A percentile compares a stretch with the other conserved stretches of the same genome.
Conservation (phyloP, 1,140 invertebrate species). For the Meloidogyne exigua region DNA sequence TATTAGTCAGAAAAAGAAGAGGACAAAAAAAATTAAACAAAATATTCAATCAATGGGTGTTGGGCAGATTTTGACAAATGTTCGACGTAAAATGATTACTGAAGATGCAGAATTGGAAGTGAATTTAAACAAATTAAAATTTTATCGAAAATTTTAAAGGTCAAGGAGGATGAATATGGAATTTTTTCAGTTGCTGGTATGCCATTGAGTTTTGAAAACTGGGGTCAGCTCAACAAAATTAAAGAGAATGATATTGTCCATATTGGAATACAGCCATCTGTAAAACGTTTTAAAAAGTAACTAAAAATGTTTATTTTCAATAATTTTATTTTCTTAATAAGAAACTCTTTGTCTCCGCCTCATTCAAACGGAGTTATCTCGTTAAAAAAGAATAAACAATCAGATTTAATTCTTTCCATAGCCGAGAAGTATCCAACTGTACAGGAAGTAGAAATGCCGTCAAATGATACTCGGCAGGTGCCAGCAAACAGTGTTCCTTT, state of each 20-base stretch:
- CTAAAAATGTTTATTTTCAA: too few relatives aligned
- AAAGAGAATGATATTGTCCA: constrained; percentile 25
- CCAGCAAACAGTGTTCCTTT: neutral
- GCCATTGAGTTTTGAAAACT: constrained; percentile 21
- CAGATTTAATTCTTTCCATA: neutral
- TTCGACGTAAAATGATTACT: constrained; percentile 10
- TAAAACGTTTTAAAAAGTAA: neutral
- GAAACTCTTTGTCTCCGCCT: neutral
- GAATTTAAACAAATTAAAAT: neutral
- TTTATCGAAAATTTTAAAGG: constrained; percentile 3
- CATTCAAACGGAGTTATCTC: neutral
- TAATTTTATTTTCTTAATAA: neutral
- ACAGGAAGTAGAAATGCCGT: constrained; percentile 11
- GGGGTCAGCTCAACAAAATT: constrained; percentile 29
- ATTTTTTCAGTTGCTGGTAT: constrained; percentile 23
- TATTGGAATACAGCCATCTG: neutral
- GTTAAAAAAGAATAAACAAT: neutral
- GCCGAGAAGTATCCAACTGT: constrained; percentile 17
- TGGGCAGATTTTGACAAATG: constrained; percentile 12
- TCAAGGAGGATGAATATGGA: constrained; percentile 25
- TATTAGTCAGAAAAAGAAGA: neutral
- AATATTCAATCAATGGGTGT: constrained; percentile 16
- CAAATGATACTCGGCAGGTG: neutral
- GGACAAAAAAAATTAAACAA: neutral
- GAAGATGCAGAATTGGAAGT: constrained; percentile 20